Conservation (phyloP, 1,140 invertebrate species). For the Drosophila fuyamai region DNA sequence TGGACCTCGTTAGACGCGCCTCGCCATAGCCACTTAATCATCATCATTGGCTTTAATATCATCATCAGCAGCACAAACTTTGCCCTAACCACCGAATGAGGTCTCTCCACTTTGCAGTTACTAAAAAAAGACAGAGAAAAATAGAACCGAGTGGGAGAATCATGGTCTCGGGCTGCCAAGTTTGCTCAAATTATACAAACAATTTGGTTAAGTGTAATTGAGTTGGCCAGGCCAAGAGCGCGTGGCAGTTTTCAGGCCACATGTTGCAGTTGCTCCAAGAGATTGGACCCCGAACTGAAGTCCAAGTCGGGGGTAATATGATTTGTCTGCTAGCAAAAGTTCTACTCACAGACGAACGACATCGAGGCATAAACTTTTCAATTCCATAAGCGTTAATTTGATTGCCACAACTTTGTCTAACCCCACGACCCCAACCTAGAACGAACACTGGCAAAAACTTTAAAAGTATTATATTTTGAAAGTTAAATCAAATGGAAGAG, state of each 20-base stretch:
- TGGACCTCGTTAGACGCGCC: slow-evolving; percentile 59
- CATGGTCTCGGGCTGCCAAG: slow-evolving; percentile 15
- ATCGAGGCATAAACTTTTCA: slow-evolving; percentile 46
- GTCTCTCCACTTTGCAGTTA: slow-evolving; percentile 6
- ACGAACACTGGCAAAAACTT: background rate
- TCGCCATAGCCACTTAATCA: slow-evolving; percentile 39
- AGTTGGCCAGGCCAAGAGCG: slow-evolving; percentile 24
- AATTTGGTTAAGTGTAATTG: slow-evolving; percentile 50
- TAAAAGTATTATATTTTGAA: no score
- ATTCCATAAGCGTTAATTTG: slow-evolving; percentile 54
- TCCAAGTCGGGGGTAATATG: slow-evolving; percentile 23
- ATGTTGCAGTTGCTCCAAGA: slow-evolving; percentile 24
- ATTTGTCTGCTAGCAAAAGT: slow-evolving; percentile 42
- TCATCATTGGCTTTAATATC: slow-evolving; percentile 27
- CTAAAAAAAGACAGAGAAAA: background rate
- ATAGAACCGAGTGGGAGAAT: slow-evolving; percentile 16
- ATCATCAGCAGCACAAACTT: slow-evolving; percentile 16
- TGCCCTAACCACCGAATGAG: slow-evolving; percentile 12
- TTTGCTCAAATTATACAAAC: slow-evolving; percentile 39
- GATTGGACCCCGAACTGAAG: background rate
- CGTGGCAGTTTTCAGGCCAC: slow-evolving; percentile 10
- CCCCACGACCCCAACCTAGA: background rate
- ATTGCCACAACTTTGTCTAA: slow-evolving; percentile 53
- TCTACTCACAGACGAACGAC: slow-evolving; percentile 14
- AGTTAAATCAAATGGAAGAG: no score